These are phyloP conservation scores for Aplysina aerophoba DNA, from an alignment of 37 sponge, comb jelly and placozoan species.

Conservation along the genomic window DNA sequence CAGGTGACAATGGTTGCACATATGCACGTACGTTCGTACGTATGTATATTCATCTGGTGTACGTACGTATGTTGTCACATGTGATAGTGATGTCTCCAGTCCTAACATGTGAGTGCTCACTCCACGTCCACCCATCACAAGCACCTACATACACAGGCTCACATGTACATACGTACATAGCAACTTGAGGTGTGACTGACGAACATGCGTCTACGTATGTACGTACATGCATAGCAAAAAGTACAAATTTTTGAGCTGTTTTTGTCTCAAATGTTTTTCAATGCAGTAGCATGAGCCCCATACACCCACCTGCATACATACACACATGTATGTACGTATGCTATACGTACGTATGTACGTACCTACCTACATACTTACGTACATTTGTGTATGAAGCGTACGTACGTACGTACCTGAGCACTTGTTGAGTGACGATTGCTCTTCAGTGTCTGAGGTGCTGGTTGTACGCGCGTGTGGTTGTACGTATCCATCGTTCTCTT, in stretches of 20 bases:
- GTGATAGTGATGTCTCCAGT: neutral
- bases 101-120: neutral
- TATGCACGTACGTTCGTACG: neutral
- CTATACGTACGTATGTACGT: slow-evolving; percentile 10
- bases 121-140: neutral
- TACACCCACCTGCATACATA: too few species aligned
- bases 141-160: neutral
- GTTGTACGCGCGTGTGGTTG: neutral
- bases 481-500: neutral
- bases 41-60: neutral
- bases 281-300: too few species aligned
- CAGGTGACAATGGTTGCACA: neutral
- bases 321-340: too few species aligned
- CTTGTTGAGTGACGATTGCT: too few species aligned
- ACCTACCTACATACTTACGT: neutral
- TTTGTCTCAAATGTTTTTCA: too few species aligned
- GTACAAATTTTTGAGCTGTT: too few species aligned
- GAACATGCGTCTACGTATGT: too few species aligned
- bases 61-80: neutral
- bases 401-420: slow-evolving; percentile 1
- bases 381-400: neutral
- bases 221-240: too few species aligned
- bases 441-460: too few species aligned
- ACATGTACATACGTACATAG: too few species aligned
- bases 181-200: too few species aligned